Conservation (phyloP, 1,140 invertebrate species). For the Harpegnathos saltator region DNA sequence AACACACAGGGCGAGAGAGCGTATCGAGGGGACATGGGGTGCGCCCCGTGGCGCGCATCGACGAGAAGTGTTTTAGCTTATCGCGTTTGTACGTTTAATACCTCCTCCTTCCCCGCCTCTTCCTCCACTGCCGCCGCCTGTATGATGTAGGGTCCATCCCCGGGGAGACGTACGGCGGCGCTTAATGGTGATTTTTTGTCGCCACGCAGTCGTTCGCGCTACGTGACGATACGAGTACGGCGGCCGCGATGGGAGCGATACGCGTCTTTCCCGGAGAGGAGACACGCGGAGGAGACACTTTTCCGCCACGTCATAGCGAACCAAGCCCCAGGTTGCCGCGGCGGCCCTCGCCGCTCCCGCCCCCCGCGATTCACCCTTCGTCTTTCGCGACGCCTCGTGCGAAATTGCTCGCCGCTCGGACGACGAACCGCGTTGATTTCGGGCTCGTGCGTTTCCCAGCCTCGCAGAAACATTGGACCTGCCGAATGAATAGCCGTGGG, state of each 20-base stretch:
- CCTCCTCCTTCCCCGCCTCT: conserved; percentile 61
- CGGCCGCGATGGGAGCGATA: conserved; percentile 46
- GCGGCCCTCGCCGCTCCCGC: conserved; percentile 8
- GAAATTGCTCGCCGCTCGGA: too few species aligned
- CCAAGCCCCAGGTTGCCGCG: conserved; percentile 5
- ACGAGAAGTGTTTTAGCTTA: conserved; percentile 84
- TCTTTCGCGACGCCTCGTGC: too few species aligned
- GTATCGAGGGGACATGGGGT: conserved; percentile 30
- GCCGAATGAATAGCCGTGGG: too few species aligned
- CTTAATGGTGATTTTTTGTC: conserved; percentile 84
- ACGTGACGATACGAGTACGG: conserved; percentile 58
- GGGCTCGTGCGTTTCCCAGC: too few species aligned
- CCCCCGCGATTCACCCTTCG: too few species aligned
- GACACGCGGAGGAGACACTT: not conserved
- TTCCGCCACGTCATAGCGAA: conserved; percentile 23
- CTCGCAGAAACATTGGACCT: too few species aligned
- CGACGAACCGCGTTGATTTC: too few species aligned
- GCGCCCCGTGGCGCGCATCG: conserved; percentile 69
- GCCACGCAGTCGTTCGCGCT: conserved; percentile 78
- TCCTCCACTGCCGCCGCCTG: not conserved
- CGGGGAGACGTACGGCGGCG: conserved; percentile 79
- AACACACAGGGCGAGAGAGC: not conserved
- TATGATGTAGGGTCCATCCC: conserved; percentile 74
- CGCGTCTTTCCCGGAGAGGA: conserved; percentile 22
- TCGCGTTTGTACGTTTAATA: conserved; percentile 83